Evolutionary conservation across 2,888 invertebrate species (phyloP).

Genomic region (Chrysopilus asiliformis): DNA sequence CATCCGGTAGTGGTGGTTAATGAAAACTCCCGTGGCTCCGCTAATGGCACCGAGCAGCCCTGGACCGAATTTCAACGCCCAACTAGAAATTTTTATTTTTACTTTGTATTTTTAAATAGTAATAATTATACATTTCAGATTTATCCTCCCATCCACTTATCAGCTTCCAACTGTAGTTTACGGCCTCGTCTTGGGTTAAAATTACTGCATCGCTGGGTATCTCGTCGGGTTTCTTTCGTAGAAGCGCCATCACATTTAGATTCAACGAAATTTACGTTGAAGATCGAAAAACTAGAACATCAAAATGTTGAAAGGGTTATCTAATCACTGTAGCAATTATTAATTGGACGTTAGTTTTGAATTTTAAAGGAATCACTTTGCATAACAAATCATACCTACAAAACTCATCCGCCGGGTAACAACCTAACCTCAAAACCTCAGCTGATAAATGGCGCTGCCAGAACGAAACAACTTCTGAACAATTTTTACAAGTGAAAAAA

Average conservation of each 20-base stretch:
- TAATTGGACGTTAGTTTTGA: neutral
- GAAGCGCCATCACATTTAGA: slow-evolving; percentile 41
- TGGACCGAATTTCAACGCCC: slow-evolving; percentile 40
- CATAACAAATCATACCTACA: neutral
- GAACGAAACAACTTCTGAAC: too few relatives aligned
- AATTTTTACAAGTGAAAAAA: too few relatives aligned
- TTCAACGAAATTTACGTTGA: too few relatives aligned
- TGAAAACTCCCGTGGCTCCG: slow-evolving; percentile 41
- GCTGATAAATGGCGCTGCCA: too few relatives aligned
- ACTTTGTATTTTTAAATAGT: too few relatives aligned
- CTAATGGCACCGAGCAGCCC: slow-evolving; percentile 40
- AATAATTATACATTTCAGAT: slow-evolving; percentile 7
- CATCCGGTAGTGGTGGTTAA: slow-evolving; percentile 49
- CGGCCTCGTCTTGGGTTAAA: slow-evolving; percentile 44
- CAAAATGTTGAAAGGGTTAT: neutral
- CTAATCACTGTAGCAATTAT: neutral
- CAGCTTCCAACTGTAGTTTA: slow-evolving; percentile 44
- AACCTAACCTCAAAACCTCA: too few relatives aligned
- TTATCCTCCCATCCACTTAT: slow-evolving; percentile 41
- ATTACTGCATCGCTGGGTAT: slow-evolving; percentile 48
- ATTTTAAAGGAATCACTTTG: neutral
- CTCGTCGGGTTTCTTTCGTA: slow-evolving; percentile 32
- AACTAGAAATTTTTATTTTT: slow-evolving; percentile 37
- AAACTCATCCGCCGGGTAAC: too few relatives aligned
- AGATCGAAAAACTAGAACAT: neutral